Base-by-base conservation (phyloP, 2,888 invertebrate genomes). In the Sycophila texana region DNA sequence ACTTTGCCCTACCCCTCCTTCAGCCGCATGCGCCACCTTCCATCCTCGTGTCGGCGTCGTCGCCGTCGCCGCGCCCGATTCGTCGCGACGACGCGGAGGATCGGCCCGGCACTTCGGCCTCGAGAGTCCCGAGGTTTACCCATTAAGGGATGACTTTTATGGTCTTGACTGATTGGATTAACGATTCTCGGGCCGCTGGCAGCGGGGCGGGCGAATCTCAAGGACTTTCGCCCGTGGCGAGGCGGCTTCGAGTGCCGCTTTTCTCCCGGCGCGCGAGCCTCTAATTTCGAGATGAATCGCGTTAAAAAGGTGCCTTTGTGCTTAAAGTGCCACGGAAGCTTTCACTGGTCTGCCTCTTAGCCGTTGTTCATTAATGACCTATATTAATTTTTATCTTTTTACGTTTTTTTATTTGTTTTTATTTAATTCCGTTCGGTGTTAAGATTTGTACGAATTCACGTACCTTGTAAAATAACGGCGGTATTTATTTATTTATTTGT, bases 81-180 rank as follows among this genome's bases (percentile, higher is more conserved):
- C 47, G 49, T 66, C 67, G 53, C 7, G 10, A 14, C 51, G 51
- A 13, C 30, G 16, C 39, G 20, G 63, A 2, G 63, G 18, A 63
- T 63, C 63, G 13, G 60, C 16, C 13, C 22, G 65, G 20, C 65
- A 47, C n/a, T 60, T 13, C 7, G 30, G 53, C 20, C 47, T 70
- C 55, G n/a, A 72, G 53, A 39, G 67, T 67, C 55, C 65, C 22
- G 49, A 61, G 72, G 20, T 57, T 70, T 66, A 26, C 20, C 79
- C 72, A 67, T 77, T 76, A 77, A 53, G 78, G 39, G 51, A 26
- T 61, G 75, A 78, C 74, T 81, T 79, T 81, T 81, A 79, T 67
- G 76, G 72, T 67, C 77, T 81, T 77, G 77, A 81, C 81, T 81
- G 81, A 78, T 81, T 75, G 71, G 77, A 73, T 80, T 80, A 80